A percentile compares a stretch with the other conserved stretches of the same genome.
Evolutionary conservation across 2,888 invertebrate genomes (phyloP).

Genomic region (Perizoma affinitatum): DNA sequence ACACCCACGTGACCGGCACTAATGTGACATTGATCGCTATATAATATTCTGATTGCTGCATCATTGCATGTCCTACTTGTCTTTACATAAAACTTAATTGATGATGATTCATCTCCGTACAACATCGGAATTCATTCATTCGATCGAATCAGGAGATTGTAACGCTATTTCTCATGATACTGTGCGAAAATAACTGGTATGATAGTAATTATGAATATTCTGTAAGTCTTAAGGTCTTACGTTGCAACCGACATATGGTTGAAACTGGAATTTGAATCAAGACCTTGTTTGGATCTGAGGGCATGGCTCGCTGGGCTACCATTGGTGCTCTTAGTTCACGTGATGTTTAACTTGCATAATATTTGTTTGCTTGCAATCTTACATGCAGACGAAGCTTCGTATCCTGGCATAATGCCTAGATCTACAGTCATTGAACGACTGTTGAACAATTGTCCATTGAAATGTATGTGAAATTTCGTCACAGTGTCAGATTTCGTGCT

Average conservation of each 20-base stretch:
- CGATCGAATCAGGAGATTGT: too few species aligned
- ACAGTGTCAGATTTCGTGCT: not conserved
- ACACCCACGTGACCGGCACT: not conserved
- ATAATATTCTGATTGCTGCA: constrained; percentile 1
- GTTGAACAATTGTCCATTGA: constrained; percentile 23
- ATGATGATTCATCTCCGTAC: not conserved
- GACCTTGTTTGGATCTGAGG: too few species aligned
- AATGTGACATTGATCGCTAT: constrained; percentile 1
- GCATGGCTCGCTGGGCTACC: too few species aligned
- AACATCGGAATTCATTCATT: too few species aligned
- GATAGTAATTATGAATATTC: too few species aligned
- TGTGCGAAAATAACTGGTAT: too few species aligned
- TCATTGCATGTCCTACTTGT: constrained; percentile 2
- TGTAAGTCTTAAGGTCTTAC: too few species aligned
- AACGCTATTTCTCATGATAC: too few species aligned
- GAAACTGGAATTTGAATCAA: too few species aligned
- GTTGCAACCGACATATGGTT: too few species aligned
- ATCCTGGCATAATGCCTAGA: constrained; percentile 23
- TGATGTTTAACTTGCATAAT: constrained; percentile 7
- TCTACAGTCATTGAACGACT: constrained; percentile 14
- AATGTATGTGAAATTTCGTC: constrained; percentile 16
- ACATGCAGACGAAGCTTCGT: constrained; percentile 9
- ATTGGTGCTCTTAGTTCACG: not conserved
- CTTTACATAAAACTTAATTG: not conserved
- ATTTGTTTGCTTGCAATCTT: constrained; percentile 9